These are phyloP conservation scores for Barbus barbus DNA, from an alignment of 2,113 vertebrate genomes.

Conservation along the genomic window DNA sequence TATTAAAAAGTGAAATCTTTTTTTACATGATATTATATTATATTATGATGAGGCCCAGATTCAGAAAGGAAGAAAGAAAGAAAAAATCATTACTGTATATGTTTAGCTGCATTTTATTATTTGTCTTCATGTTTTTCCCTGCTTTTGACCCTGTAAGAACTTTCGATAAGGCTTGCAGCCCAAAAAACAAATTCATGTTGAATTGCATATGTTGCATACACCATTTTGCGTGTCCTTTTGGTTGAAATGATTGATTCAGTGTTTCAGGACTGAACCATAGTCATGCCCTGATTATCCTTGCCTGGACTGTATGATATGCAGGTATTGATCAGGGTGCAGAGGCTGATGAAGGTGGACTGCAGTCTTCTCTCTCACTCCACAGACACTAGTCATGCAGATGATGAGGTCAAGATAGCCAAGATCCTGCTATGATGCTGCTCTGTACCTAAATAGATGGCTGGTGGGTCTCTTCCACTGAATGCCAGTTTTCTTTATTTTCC, in stretches of 20 bases:
- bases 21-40: too few species aligned
- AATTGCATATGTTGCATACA: not conserved
- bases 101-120: not conserved
- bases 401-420: constrained; percentile 41
- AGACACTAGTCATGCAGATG: not conserved
- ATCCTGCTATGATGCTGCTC: constrained; percentile 47
- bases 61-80: too few species aligned
- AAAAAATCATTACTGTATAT: too few species aligned
- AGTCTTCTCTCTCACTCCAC: constrained; percentile 1
- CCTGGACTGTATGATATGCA: constrained; percentile 54
- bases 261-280: constrained; percentile 41
- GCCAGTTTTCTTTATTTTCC: constrained; percentile 41
- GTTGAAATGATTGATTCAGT: not conserved
- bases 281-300: constrained; percentile 36
- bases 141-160: not conserved
- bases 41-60: too few species aligned
- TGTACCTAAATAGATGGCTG: constrained; percentile 43
- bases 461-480: constrained; percentile 52
- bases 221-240: not conserved
- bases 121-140: not conserved
- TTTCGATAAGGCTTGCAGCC: not conserved
- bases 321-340: constrained; percentile 56
- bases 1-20: too few species aligned
- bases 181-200: not conserved
- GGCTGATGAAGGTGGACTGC: constrained; percentile 42